phyloP scores from a whole-genome alignment of 2,888 invertebrate species.

The Eueremaeus valkanovi region DNA sequence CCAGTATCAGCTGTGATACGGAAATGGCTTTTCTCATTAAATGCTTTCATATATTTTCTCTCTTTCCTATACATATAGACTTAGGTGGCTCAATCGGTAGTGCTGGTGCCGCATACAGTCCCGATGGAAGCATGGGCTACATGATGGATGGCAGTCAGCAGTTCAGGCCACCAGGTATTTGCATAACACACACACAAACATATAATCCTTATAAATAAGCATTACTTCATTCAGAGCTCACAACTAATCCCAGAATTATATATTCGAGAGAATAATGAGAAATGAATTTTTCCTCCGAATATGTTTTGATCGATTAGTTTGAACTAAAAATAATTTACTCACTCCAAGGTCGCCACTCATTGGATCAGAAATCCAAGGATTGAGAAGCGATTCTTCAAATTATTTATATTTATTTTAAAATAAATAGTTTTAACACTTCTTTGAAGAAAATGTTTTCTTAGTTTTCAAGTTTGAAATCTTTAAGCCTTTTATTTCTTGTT shows the following conservation, averaged over 20 bases:
- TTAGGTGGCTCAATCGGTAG: constrained; percentile 47
- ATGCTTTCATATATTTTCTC: constrained; percentile 36
- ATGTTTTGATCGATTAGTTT: not conserved
- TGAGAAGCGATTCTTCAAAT: not conserved
- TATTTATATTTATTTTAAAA: not conserved
- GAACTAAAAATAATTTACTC: not conserved
- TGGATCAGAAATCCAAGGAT: not conserved
- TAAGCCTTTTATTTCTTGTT: not conserved
- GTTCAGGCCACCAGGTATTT: constrained; percentile 72
- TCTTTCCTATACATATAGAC: constrained; percentile 36
- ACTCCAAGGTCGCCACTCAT: constrained; percentile 5
- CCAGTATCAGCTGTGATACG: constrained; percentile 19
- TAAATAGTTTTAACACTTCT: no score
- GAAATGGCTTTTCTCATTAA: constrained; percentile 39
- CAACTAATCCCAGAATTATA: constrained; percentile 13
- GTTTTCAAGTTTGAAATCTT: not conserved
- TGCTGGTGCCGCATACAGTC: constrained; percentile 69
- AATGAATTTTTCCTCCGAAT: not conserved
- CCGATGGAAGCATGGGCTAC: constrained; percentile 95
- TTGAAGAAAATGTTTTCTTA: no score
- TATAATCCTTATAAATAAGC: constrained; percentile 23
- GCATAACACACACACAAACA: not conserved
- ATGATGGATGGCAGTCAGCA: constrained; percentile 82
- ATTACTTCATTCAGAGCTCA: not conserved
- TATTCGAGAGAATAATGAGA: not conserved